Conservation (phyloP, 2,113 vertebrate genomes). For the Corydoras maculifer region DNA sequence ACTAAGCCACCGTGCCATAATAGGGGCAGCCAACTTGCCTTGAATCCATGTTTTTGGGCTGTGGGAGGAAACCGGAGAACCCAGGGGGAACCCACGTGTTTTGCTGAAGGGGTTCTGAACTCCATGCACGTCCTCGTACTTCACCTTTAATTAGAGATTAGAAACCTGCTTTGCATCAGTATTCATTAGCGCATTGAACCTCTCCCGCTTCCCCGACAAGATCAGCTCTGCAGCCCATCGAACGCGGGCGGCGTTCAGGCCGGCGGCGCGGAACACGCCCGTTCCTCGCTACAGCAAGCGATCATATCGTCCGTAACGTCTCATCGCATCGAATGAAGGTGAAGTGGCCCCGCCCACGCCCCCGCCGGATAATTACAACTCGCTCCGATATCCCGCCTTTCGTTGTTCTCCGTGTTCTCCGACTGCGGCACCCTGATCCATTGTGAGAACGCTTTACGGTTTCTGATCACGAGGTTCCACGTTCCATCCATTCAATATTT, state of each 20-base stretch:
- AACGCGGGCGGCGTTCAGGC: slow-evolving; percentile 54
- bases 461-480: too few relatives aligned
- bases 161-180: slow-evolving; percentile 24
- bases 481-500: neutral
- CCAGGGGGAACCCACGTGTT: too few relatives aligned
- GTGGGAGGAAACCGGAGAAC: too few relatives aligned
- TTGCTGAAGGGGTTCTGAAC: slow-evolving; percentile 9
- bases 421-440: neutral
- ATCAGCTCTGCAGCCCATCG: slow-evolving; percentile 60
- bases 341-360: slow-evolving; percentile 40
- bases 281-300: slow-evolving; percentile 54
- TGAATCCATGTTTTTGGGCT: too few relatives aligned
- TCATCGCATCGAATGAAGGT: slow-evolving; percentile 66
- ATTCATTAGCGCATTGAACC: slow-evolving; percentile 28
- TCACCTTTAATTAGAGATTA: neutral
- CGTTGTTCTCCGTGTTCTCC: slow-evolving; percentile 22
- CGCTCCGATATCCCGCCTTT: slow-evolving; percentile 26
- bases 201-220: slow-evolving; percentile 54
- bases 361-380: slow-evolving; percentile 30
- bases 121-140: neutral
- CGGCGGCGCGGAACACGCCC: slow-evolving; percentile 49
- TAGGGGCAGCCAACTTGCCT: too few relatives aligned
- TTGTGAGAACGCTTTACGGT: neutral
- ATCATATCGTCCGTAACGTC: slow-evolving; percentile 41
- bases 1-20: too few relatives aligned